Conservation (phyloP, 2,113 vertebrate species). For the Aphelocoma coerulescens region DNA sequence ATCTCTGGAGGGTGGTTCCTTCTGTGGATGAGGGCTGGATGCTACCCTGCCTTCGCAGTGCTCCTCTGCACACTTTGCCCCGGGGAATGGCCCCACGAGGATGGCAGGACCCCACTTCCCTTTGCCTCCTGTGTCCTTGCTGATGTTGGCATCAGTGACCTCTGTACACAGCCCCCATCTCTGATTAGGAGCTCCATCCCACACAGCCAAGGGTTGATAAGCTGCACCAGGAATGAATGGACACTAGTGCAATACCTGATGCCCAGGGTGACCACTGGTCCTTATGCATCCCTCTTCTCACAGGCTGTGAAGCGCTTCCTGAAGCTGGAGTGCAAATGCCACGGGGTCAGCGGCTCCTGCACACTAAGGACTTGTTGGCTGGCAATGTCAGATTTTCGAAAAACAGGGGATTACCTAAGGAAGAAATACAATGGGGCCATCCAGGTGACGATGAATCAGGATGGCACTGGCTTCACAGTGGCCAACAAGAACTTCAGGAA, state of each 20-base stretch:
- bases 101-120: neutral
- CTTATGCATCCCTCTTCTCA: neutral
- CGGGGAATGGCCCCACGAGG: accelerated
- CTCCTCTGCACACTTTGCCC: accelerated
- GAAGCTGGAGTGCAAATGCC: conserved; percentile 97
- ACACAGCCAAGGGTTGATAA: neutral
- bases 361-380: conserved; percentile 96
- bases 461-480: conserved; percentile 91
- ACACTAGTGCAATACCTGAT: accelerated
- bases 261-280: neutral
- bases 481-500: conserved; percentile 94
- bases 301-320: conserved; percentile 96
- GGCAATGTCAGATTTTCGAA: conserved; percentile 94
- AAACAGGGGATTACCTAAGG: conserved; percentile 91
- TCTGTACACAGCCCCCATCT: accelerated
- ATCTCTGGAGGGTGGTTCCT: accelerated
- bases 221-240: neutral
- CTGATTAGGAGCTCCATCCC: accelerated
- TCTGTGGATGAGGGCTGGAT: neutral
- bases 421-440: conserved; percentile 95
- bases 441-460: conserved; percentile 96
- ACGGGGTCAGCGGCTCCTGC: conserved; percentile 95
- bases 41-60: neutral
- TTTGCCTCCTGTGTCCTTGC: neutral
- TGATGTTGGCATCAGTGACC: neutral